phyloP scores from a whole-genome alignment of 2,113 vertebrate species.

The Chiloscyllium plagiosum region DNA sequence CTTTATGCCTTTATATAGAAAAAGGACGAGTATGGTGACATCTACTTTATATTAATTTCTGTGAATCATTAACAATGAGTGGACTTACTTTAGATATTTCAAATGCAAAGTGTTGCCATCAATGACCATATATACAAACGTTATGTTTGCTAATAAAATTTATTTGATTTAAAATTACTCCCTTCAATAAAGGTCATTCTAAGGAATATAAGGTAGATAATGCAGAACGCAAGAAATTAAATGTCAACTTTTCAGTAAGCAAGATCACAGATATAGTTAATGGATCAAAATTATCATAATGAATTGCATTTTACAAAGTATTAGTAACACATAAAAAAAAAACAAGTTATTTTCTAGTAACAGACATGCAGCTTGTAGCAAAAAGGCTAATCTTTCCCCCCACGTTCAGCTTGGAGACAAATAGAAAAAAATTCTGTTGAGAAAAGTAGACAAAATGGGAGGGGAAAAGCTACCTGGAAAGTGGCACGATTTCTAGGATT shows the following conservation, averaged over 20 bases:
- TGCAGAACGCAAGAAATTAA: not conserved
- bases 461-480: conserved; percentile 6
- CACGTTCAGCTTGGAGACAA: no score
- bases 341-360: not conserved
- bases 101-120: not conserved
- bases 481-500: not conserved
- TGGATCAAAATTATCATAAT: not conserved
- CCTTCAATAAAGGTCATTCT: not conserved
- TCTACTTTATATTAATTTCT: not conserved
- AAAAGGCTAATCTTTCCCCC: not conserved
- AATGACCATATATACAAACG: not conserved
- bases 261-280: not conserved
- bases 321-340: not conserved
- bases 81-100: no score
- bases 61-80: not conserved
- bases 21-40: not conserved
- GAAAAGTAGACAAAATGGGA: not conserved
- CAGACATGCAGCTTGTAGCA: not conserved
- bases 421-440: not conserved
- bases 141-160: not conserved
- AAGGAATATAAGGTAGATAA: not conserved
- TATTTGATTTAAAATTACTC: not conserved
- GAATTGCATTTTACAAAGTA: not conserved
- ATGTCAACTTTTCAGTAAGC: not conserved
- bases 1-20: not conserved